These are phyloP conservation scores for Odontothrips loti DNA, from an alignment of 2,888 invertebrate genomes.

Conservation along the genomic window DNA sequence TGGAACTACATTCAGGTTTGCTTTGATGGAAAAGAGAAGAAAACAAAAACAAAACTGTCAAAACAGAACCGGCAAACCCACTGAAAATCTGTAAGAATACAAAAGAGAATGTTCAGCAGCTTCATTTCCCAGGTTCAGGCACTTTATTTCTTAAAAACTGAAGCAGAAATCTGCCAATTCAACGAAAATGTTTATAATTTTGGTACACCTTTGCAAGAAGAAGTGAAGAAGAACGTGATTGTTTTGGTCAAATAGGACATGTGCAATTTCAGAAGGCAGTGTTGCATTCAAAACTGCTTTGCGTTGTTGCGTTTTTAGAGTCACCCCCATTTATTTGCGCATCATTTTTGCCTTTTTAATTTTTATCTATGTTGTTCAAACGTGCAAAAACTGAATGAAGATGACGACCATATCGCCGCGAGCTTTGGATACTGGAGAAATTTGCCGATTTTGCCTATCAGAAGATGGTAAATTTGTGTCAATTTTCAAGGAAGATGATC, in stretches of 20 bases:
- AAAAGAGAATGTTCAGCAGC: not conserved
- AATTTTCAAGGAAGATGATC: conserved; percentile 16
- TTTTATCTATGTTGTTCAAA: conserved; percentile 8
- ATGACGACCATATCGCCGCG: conserved; percentile 6
- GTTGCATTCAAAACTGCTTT: conserved; percentile 26
- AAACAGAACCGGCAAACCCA: not conserved
- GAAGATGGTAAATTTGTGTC: conserved; percentile 16
- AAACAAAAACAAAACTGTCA: conserved; percentile 21
- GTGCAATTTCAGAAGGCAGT: conserved; percentile 21
- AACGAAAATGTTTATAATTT: no score
- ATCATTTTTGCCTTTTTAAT: not conserved
- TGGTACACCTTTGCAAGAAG: not conserved
- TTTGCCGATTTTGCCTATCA: conserved; percentile 12
- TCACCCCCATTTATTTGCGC: conserved; percentile 2
- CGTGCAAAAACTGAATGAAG: not conserved
- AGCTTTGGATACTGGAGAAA: conserved; percentile 10
- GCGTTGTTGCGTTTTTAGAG: conserved; percentile 16
- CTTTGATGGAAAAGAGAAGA: not conserved
- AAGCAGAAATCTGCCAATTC: not conserved
- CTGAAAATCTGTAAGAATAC: not conserved
- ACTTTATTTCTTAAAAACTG: not conserved
- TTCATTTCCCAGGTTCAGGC: no score
- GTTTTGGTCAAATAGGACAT: conserved; percentile 23
- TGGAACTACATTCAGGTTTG: conserved; percentile 12
- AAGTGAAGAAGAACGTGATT: not conserved